Evolutionary conservation across 2,888 invertebrate genomes (phyloP).

Genomic region (Lucinisca nassula): DNA sequence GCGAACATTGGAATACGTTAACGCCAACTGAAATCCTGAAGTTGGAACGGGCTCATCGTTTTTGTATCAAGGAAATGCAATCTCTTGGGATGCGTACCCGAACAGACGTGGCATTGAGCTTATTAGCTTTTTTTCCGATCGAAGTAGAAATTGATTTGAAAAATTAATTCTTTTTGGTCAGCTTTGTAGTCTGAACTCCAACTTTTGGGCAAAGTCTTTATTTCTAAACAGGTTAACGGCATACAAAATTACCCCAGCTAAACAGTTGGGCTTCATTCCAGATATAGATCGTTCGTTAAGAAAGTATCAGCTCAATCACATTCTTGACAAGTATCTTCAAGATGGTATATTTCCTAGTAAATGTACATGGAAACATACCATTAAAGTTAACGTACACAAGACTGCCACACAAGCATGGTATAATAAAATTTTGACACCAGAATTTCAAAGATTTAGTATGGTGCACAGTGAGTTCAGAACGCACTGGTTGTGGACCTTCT

Average conservation of each 20-base stretch:
- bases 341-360: no score
- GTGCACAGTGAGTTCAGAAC: no score
- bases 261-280: neutral
- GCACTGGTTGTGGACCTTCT: no score
- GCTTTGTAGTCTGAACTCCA: conserved; percentile 22
- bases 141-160: conserved; percentile 39
- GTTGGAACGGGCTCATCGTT: conserved; percentile 37
- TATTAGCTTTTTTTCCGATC: conserved; percentile 19
- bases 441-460: no score
- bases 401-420: no score
- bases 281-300: no score
- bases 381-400: no score
- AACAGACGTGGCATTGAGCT: conserved; percentile 22
- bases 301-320: no score
- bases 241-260: neutral
- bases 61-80: conserved; percentile 35
- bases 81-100: conserved; percentile 7
- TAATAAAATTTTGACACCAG: no score
- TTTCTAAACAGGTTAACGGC: conserved; percentile 6
- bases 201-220: neutral
- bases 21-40: conserved; percentile 5
- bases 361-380: no score
- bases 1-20: conserved; percentile 34
- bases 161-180: conserved; percentile 43
- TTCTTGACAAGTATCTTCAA: no score